Conservation (phyloP, 2,113 vertebrate species). For the Nothoprocta perdicaria region DNA sequence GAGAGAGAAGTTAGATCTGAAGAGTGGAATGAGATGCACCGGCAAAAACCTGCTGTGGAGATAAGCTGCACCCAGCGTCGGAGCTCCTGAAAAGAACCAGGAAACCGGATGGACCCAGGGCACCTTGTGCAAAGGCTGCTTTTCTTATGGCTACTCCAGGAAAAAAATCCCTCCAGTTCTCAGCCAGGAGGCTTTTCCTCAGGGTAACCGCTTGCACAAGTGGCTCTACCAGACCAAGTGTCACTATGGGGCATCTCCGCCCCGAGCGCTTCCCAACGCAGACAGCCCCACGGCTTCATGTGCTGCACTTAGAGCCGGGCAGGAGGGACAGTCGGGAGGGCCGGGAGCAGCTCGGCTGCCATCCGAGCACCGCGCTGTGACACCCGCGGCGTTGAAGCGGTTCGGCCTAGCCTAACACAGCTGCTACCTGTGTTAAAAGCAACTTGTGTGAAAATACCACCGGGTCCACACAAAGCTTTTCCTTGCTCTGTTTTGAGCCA, state of each 20-base stretch:
- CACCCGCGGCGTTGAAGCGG: too few species aligned
- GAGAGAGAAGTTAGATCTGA: constrained; percentile 24
- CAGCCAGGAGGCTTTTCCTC: not conserved
- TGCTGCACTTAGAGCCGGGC: not conserved
- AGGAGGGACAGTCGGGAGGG: not conserved
- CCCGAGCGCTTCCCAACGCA: not conserved
- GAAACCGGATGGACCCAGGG: not conserved
- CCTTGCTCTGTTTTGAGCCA: not conserved
- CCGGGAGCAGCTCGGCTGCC: too few species aligned
- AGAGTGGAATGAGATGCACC: not conserved
- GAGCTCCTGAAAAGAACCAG: not conserved
- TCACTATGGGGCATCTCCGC: rapidly evolving
- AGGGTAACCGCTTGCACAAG: not conserved
- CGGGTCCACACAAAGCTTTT: not conserved
- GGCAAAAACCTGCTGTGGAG: constrained; percentile 40
- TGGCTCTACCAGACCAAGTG: not conserved
- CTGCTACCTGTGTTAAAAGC: not conserved
- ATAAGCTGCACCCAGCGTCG: constrained; percentile 28
- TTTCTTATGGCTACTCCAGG: not conserved
- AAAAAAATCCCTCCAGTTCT: not conserved
- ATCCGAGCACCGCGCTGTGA: too few species aligned
- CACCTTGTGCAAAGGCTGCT: not conserved
- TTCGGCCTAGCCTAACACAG: not conserved
- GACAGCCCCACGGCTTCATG: not conserved
- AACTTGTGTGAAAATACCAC: not conserved